Evolutionary conservation across 1,140 invertebrate genomes (phyloP), one percentile per base, ranked within the genome.

Genomic region (Neodiprion pinetum): DNA sequence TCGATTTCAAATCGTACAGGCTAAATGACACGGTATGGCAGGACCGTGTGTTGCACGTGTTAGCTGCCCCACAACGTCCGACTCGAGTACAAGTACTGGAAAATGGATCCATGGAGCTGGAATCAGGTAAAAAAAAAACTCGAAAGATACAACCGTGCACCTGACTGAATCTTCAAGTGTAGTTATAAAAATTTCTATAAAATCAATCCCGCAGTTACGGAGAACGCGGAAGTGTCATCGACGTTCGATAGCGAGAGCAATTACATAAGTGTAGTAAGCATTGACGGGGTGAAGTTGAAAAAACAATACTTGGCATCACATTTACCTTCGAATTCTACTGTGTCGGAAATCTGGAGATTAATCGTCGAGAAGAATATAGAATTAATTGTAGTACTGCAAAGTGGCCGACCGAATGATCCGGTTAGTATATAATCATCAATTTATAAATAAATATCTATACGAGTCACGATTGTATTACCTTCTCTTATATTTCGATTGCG

Each of bases 331-430:
- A 94, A 95, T 72, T 94, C 94, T 81, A 98, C 97, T 71, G 93
- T 95, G 84, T 91, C 91, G 65, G 96, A 98, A 89, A 98, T 98
- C 88, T 98, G 97, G 97, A 92, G 94, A 82, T 97, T 98, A 96
- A 84, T 95, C 21, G 91, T 91, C 73, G 93, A 94, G 80, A 90
- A 93, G 66, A 90, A 91, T 81, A 88, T 93, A 9, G 87, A 89
- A 72, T 90, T 91, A 10, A 88, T 94, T 21, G 90, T 93, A 14
- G 92, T 93, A 90, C 82, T 94, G 3, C 80, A 85, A 69, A 66
- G 74, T 9, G 77, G 79, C 7, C 76, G 83, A 72, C 70, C 73
- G 0, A 48, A 82, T 1, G 82, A 85, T 71, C 14, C 78, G 23
- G 83, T 84, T 49, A 76, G 72, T 23, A 21, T 21, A 21, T 21